Percentiles rank a stretch among this genome's conserved stretches.
Evolutionary conservation across 1,140 invertebrate species (phyloP).

Genomic region (Probaryconus sp.): DNA sequence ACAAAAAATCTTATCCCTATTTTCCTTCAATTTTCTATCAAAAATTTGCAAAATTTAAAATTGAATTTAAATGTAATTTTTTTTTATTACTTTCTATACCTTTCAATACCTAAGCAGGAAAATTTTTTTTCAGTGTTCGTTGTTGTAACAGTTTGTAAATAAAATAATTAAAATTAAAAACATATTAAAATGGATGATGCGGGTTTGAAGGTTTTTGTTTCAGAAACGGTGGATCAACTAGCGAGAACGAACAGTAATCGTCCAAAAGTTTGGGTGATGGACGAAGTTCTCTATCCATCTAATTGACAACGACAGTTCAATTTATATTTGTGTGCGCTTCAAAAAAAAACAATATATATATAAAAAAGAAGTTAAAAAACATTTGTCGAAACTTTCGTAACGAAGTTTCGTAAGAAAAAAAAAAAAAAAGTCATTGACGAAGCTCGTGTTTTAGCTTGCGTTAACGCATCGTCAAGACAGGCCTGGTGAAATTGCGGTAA

Average conservation of each 20-base stretch:
- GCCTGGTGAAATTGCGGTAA: slow-evolving; percentile 68
- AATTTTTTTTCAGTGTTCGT: slow-evolving; percentile 22
- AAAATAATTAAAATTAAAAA: slow-evolving; percentile 2
- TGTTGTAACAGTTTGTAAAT: slow-evolving; percentile 7
- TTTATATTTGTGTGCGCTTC: slow-evolving; percentile 27
- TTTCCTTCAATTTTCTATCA: too few species aligned
- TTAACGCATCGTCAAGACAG: slow-evolving; percentile 72
- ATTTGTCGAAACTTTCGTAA: too few species aligned
- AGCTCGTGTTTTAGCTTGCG: slow-evolving; percentile 73
- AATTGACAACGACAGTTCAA: slow-evolving; percentile 43
- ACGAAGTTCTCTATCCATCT: slow-evolving; percentile 45
- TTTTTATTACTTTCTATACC: too few species aligned
- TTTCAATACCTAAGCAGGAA: too few species aligned
- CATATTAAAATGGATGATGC: background rate
- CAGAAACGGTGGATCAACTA: slow-evolving; percentile 31
- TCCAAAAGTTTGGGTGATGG: background rate
- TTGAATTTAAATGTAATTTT: too few species aligned
- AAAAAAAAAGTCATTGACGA: slow-evolving; percentile 63
- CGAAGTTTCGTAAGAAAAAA: too few species aligned
- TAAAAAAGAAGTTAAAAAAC: too few species aligned
- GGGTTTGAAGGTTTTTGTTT: slow-evolving; percentile 46
- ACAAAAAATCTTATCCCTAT: too few species aligned
- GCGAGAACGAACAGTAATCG: slow-evolving; percentile 36
- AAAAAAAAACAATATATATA: too few species aligned
- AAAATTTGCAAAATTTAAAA: too few species aligned